phyloP scores from a whole-genome alignment of 2,888 invertebrate genomes.

The Melitaea athalia region DNA sequence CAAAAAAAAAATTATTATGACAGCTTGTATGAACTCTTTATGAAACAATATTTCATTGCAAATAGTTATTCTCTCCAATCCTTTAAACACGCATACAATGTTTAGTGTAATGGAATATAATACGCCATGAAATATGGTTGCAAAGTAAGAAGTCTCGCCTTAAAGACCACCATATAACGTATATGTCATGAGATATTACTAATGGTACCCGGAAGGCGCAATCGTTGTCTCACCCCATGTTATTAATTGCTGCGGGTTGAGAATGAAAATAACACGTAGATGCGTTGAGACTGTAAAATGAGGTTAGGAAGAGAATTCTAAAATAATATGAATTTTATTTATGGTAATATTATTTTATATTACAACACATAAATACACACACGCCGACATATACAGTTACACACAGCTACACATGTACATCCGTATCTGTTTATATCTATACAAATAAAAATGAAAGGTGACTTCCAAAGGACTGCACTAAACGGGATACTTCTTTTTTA shows the following conservation, averaged over 20 bases:
- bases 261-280: not conserved
- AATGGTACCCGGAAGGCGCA: not conserved
- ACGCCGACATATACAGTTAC: too few relatives aligned
- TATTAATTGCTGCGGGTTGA: not conserved
- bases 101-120: not conserved
- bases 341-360: too few relatives aligned
- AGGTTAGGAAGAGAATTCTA: not conserved
- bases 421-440: too few relatives aligned
- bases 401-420: too few relatives aligned
- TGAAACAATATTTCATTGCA: not conserved
- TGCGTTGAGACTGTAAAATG: not conserved
- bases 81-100: not conserved
- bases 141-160: conserved; percentile 1
- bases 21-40: not conserved
- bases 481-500: too few relatives aligned
- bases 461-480: too few relatives aligned
- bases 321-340: too few relatives aligned
- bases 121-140: not conserved
- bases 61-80: not conserved
- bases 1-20: too few relatives aligned
- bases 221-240: not conserved
- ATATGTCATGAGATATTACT: conserved; percentile 4
- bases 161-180: not conserved
- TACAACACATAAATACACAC: too few relatives aligned
- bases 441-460: too few relatives aligned